phyloP scores from a whole-genome alignment of 2,888 invertebrate genomes.

The Tetragonisca angustula region DNA sequence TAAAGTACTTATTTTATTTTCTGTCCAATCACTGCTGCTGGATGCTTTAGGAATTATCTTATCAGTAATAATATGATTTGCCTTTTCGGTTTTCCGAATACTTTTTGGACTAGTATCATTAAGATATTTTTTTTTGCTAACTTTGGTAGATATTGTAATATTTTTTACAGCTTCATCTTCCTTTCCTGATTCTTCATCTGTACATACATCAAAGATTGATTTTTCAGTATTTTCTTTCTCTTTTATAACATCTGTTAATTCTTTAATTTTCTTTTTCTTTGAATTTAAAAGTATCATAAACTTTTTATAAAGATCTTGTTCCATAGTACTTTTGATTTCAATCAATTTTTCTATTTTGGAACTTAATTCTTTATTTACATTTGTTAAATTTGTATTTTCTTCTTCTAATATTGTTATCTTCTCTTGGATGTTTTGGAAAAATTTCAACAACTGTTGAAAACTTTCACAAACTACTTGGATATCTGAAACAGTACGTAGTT shows the following conservation, averaged over 20 bases:
- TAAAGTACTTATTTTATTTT: background rate
- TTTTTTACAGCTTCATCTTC: background rate
- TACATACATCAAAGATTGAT: slow-evolving; percentile 28
- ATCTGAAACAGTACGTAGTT: slow-evolving; percentile 58
- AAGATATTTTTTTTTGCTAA: slow-evolving; percentile 16
- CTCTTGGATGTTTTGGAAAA: slow-evolving; percentile 49
- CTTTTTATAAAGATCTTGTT: slow-evolving; percentile 69
- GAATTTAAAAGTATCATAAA: slow-evolving; percentile 73
- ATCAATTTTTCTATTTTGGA: slow-evolving; percentile 60
- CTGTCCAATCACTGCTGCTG: background rate
- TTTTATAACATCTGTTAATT: slow-evolving; percentile 63
- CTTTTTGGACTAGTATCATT: background rate
- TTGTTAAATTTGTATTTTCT: slow-evolving; percentile 58
- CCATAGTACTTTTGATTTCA: slow-evolving; percentile 68
- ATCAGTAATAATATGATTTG: background rate
- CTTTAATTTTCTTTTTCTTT: slow-evolving; percentile 73
- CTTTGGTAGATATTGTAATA: background rate
- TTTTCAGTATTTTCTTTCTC: background rate
- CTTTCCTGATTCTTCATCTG: slow-evolving; percentile 33
- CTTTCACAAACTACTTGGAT: slow-evolving; percentile 54
- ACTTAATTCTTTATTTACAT: slow-evolving; percentile 48
- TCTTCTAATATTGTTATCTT: slow-evolving; percentile 26
- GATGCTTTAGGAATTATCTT: slow-evolving; percentile 7
- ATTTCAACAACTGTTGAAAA: slow-evolving; percentile 54
- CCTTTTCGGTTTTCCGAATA: background rate